Conservation (phyloP, 2,888 invertebrate genomes). For the Cinara cedri region DNA sequence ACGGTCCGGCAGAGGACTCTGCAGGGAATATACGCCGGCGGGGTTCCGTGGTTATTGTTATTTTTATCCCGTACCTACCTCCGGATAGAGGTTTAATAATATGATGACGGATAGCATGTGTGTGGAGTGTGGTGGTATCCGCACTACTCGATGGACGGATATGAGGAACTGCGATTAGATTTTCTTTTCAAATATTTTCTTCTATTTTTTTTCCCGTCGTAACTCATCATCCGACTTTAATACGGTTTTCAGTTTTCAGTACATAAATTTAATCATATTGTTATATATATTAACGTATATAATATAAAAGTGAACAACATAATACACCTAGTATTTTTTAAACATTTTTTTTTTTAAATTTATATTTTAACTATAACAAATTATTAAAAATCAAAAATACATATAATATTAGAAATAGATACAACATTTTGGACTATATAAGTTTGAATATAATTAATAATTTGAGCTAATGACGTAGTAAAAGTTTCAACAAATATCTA, state of each 20-base stretch:
- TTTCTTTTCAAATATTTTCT: slow-evolving; percentile 17
- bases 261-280: background rate
- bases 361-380: too few species aligned
- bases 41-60: slow-evolving; percentile 34
- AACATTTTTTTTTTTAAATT: too few species aligned
- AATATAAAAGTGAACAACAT: too few species aligned
- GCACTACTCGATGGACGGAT: background rate
- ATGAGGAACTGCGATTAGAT: slow-evolving; percentile 30
- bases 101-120: slow-evolving; percentile 41
- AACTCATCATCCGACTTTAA: slow-evolving; percentile 17
- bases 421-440: too few species aligned
- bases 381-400: too few species aligned
- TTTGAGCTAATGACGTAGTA: too few species aligned
- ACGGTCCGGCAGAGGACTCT: slow-evolving; percentile 14
- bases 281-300: too few species aligned
- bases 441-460: background rate
- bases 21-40: slow-evolving; percentile 11
- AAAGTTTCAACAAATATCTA: too few species aligned
- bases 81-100: slow-evolving; percentile 29
- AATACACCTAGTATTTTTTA: too few species aligned
- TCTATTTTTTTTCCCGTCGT: background rate
- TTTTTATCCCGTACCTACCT: slow-evolving; percentile 44
- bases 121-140: too few species aligned
- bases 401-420: too few species aligned
- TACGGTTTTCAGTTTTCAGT: background rate